phyloP scores from a whole-genome alignment of 2,888 invertebrate species.

The Drosophila paranaensis region DNA sequence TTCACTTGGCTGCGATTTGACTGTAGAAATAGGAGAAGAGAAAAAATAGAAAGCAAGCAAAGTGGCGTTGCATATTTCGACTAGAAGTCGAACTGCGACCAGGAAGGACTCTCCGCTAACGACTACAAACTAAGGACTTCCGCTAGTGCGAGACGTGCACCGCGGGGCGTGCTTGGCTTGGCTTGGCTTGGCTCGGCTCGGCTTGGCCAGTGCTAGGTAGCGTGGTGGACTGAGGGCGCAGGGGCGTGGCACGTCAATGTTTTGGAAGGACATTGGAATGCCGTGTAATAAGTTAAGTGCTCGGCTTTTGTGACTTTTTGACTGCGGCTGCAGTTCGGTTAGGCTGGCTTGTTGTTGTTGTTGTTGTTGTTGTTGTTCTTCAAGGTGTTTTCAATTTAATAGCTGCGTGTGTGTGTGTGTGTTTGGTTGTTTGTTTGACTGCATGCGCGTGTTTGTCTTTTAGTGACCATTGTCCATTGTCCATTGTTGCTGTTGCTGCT shows the following conservation, averaged over 20 bases:
- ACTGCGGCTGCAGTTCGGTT: constrained; percentile 53
- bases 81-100: constrained; percentile 25
- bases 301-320: constrained; percentile 71
- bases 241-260: constrained; percentile 29
- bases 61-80: constrained; percentile 68
- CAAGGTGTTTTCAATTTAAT: constrained; percentile 76
- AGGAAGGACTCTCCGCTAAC: constrained; percentile 38
- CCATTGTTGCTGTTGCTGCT: constrained; percentile 18
- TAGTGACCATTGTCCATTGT: constrained; percentile 31
- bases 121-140: constrained; percentile 76
- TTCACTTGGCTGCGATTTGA: constrained; percentile 23
- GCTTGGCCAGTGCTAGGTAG: not conserved
- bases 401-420: constrained; percentile 37
- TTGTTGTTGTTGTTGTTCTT: constrained; percentile 15
- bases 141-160: constrained; percentile 38
- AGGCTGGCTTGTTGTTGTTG: constrained; percentile 12
- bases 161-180: constrained; percentile 1
- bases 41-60: constrained; percentile 10
- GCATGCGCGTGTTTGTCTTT: constrained; percentile 77
- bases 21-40: not conserved
- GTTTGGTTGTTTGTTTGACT: constrained; percentile 30
- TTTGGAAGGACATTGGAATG: constrained; percentile 62
- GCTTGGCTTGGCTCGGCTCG: not conserved
- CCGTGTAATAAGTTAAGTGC: constrained; percentile 81
- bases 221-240: not conserved